Evolutionary conservation across 2,113 vertebrate species (phyloP).

Genomic region (Ramphastos sulfuratus): DNA sequence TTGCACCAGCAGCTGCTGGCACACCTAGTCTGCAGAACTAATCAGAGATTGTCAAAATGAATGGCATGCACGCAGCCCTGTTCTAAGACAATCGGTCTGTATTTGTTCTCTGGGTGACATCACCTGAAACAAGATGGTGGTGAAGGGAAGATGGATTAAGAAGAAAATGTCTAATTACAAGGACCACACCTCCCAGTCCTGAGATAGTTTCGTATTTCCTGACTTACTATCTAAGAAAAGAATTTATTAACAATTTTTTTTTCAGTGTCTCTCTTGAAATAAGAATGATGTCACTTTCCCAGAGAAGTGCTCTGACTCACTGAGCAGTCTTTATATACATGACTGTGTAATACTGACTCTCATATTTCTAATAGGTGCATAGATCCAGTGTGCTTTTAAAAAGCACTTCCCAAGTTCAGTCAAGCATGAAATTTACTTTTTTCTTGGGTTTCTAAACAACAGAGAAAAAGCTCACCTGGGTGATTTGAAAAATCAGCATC

Average conservation of each 20-base stretch:
- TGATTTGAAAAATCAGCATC: background rate
- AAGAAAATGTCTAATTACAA: background rate
- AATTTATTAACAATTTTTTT: background rate
- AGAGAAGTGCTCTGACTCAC: background rate
- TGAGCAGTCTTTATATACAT: background rate
- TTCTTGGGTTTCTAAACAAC: constrained; percentile 18
- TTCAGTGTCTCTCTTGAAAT: background rate
- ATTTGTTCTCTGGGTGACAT: background rate
- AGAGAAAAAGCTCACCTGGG: background rate
- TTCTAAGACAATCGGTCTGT: background rate
- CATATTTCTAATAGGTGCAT: background rate
- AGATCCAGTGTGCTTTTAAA: background rate
- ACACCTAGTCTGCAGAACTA: background rate
- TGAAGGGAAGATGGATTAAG: background rate
- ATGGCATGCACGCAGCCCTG: background rate
- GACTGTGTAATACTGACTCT: background rate
- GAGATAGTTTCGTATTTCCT: background rate
- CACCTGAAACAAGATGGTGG: background rate
- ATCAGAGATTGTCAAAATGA: background rate
- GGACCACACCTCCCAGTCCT: background rate
- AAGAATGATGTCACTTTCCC: background rate
- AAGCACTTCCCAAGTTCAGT: background rate
- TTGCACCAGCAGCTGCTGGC: background rate
- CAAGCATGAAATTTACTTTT: constrained; percentile 49
- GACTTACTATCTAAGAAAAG: background rate